Conservation (phyloP, 2,113 vertebrate species). For the Python bivittatus region DNA sequence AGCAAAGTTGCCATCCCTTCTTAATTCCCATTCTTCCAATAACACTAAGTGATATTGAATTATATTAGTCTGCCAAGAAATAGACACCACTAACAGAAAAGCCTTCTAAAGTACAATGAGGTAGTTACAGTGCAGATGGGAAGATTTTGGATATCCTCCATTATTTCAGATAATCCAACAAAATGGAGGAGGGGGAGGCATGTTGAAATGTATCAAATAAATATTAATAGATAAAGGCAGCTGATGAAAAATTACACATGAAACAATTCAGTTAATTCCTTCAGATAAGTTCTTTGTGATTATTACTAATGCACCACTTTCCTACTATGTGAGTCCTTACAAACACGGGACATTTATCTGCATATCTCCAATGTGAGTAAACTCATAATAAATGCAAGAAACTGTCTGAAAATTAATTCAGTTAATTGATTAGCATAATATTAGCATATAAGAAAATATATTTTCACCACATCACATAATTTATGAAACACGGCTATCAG, state of each 20-base stretch:
- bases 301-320: background rate
- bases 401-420: background rate
- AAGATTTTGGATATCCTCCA: background rate
- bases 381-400: background rate
- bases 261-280: conserved; percentile 11
- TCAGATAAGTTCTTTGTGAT: background rate
- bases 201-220: fast-evolving
- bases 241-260: background rate
- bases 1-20: background rate
- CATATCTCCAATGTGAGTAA: background rate
- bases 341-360: background rate
- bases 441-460: background rate
- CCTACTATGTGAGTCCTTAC: background rate
- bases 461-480: background rate
- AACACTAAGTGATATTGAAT: background rate
- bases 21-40: background rate
- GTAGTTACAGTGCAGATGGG: background rate
- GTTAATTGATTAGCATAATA: background rate
- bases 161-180: background rate
- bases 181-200: background rate
- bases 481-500: background rate
- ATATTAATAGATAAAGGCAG: background rate
- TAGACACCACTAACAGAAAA: background rate
- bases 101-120: background rate
- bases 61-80: background rate